A percentile compares a stretch with the other conserved stretches of the same genome.
Conservation (phyloP, 2,888 invertebrate genomes). For the Aelia acuminata region DNA sequence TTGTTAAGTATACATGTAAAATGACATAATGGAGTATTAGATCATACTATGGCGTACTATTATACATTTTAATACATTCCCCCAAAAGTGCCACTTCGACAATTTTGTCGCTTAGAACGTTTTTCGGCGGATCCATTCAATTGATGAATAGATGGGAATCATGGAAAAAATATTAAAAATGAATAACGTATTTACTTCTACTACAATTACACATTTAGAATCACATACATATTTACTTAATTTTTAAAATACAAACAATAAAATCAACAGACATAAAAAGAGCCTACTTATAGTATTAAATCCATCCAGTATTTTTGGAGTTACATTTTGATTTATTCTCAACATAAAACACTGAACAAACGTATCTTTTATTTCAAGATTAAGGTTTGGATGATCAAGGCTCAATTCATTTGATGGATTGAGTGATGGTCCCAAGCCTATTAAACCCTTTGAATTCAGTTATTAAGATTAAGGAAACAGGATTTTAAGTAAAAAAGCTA, state of each 20-base stretch:
- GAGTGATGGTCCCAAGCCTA: background rate
- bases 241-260: background rate
- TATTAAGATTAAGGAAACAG: background rate
- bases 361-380: background rate
- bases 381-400: background rate
- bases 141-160: background rate
- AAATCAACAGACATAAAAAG: background rate
- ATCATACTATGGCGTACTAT: no score
- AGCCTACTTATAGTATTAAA: background rate
- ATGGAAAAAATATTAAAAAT: background rate
- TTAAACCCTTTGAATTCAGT: background rate
- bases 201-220: background rate
- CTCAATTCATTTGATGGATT: background rate
- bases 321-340: background rate
- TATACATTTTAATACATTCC: no score
- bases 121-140: no score
- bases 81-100: no score
- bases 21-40: no score
- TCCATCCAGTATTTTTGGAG: background rate
- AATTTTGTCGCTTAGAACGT: no score
- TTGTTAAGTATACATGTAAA: no score
- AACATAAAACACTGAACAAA: background rate
- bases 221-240: background rate
- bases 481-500: background rate
- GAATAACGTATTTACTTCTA: constrained; percentile 9